Base-by-base conservation (phyloP, 2,797 vertebrate species). In the Hydrocynus forskahlii region DNA sequence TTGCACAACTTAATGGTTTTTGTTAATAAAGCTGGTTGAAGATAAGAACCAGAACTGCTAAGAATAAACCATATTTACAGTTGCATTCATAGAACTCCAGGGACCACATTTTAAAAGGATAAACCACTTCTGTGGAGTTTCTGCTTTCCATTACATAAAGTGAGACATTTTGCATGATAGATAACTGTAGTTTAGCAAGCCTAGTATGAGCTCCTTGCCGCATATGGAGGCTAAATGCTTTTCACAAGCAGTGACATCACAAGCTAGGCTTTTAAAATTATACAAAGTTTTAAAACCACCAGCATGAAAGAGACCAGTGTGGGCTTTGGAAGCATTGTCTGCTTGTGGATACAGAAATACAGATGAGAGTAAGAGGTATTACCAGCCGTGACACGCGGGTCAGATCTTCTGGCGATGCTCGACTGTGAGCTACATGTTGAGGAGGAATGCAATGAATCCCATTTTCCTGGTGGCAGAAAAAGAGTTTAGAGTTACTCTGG, bases 371-470 rank as follows among this genome's bases (percentile, higher is more conserved):
- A 29, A 66, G 23, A 7, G 10, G 21, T 9, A 10, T 88, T 94
- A 99, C 97, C 96, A 97, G 90, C 75, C 95, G 97, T 0, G 95
- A 94, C 77, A 94, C 88, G 8, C 80, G 95, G 17, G 93, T 89
- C 35, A 98, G 89, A 79, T 99, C 97, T 81, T 99, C 97, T 5
- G 93, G 91, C 0, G 92, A 91, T 0, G 92, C 91, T 13, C 94
- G 89, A 89, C 92, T 94, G 85, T 94, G 90, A 0, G 93, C 92
- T 77, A 94, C 90, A 43, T 94, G 94, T 79, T 93, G 93, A 64
- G 92, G 92, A 1, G 94, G 92, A 80, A 92, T 91, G 88, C 95
- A 95, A 48, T 40, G 87, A 0, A 92, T 92, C 0, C 94, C 94
- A 0, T 93, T 93, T 87, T 90, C 92, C 94, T 95, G 86, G 87